Evolutionary conservation across 2,113 vertebrate species (phyloP).

Genomic region (Rissa tridactyla): DNA sequence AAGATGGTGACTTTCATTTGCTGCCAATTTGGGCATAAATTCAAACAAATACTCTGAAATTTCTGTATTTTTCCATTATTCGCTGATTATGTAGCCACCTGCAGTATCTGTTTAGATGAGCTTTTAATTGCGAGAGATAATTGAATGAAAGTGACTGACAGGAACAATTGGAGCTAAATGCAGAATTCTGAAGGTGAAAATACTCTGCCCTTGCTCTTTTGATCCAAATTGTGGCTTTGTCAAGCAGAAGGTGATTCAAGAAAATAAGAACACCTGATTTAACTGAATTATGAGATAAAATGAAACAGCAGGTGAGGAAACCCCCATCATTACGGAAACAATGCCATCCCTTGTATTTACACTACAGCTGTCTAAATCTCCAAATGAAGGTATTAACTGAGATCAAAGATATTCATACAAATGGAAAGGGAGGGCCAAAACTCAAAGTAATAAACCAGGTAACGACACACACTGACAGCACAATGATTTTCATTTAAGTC

Average conservation of each 20-base stretch:
- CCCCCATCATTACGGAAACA: conserved; percentile 36
- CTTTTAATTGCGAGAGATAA: neutral
- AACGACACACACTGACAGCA: conserved; percentile 20
- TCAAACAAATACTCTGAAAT: neutral
- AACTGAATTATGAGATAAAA: conserved; percentile 10
- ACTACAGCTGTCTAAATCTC: conserved; percentile 29
- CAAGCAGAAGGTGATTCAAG: neutral
- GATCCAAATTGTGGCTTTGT: neutral
- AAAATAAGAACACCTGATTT: conserved; percentile 19
- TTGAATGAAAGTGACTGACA: neutral
- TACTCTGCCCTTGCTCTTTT: neutral
- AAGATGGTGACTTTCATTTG: neutral
- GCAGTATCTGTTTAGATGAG: neutral
- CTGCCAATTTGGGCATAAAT: neutral
- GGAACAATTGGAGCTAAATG: neutral
- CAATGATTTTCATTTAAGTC: neutral
- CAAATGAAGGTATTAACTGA: conserved; percentile 31
- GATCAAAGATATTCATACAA: conserved; percentile 50
- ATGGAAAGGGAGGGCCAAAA: neutral
- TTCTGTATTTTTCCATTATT: neutral
- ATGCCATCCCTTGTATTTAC: conserved; percentile 21
- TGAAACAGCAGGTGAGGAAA: conserved; percentile 23
- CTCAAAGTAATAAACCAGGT: neutral
- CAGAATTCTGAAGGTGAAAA: neutral
- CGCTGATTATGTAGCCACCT: neutral